phyloP scores from a whole-genome alignment of 2,888 invertebrate species.

The Rhamphomyia laevipes region DNA sequence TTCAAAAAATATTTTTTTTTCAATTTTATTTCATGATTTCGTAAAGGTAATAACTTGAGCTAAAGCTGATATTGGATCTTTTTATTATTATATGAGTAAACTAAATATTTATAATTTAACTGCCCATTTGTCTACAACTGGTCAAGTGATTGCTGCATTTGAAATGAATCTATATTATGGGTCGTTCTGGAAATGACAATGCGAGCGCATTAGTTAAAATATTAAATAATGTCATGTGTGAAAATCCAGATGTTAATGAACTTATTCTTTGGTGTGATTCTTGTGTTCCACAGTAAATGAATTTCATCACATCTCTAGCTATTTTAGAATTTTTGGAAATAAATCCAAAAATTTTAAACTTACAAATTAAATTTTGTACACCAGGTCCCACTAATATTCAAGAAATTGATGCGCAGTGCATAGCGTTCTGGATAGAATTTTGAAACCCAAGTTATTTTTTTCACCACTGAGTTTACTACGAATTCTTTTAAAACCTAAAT shows the following conservation, averaged over 20 bases:
- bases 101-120: neutral
- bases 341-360: neutral
- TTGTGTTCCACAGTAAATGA: slow-evolving; percentile 3
- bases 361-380: neutral
- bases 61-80: too few relatives aligned
- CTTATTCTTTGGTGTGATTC: slow-evolving; percentile 3
- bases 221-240: neutral
- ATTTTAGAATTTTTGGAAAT: neutral
- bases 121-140: neutral
- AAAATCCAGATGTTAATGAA: neutral
- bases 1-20: too few relatives aligned
- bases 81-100: neutral
- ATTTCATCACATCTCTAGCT: neutral
- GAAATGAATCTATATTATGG: slow-evolving; percentile 1
- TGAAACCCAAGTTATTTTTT: too few relatives aligned
- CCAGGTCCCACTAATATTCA: neutral
- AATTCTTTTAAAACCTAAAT: too few relatives aligned
- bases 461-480: too few relatives aligned
- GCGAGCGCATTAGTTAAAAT: slow-evolving; percentile 2
- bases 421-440: neutral
- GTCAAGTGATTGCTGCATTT: neutral
- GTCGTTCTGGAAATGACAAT: slow-evolving; percentile 1
- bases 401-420: neutral
- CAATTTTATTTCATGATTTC: too few relatives aligned
- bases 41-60: too few relatives aligned